Percentiles rank a stretch among this genome's conserved stretches.
Evolutionary conservation across 2,888 invertebrate species (phyloP).

Genomic region (Epicampocera succincta): DNA sequence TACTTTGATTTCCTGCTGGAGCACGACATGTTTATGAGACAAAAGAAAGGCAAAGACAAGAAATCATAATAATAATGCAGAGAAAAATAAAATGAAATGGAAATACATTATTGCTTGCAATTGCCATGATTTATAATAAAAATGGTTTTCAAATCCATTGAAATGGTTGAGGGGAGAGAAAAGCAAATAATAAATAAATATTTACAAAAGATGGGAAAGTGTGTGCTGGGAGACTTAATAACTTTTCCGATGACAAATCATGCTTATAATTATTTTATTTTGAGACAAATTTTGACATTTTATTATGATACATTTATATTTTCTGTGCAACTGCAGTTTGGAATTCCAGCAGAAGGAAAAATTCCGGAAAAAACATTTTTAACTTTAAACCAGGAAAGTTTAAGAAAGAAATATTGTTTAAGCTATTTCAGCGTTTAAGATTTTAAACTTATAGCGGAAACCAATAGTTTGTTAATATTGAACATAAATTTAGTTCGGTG

Average conservation of each 20-base stretch:
- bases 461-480: too few relatives aligned
- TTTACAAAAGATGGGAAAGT: too few relatives aligned
- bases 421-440: too few relatives aligned
- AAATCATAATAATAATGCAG: not conserved
- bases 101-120: slow-evolving; percentile 57
- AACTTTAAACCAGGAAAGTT: too few relatives aligned
- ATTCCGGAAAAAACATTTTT: too few relatives aligned
- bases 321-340: too few relatives aligned
- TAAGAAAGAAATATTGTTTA: too few relatives aligned
- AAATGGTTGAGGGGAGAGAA: slow-evolving; percentile 2
- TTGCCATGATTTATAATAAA: slow-evolving; percentile 58
- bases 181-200: not conserved
- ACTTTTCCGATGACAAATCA: slow-evolving; percentile 66
- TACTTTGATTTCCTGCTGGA: slow-evolving; percentile 8
- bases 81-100: slow-evolving; percentile 36
- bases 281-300: slow-evolving; percentile 49
- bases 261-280: slow-evolving; percentile 47
- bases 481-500: too few relatives aligned
- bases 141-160: slow-evolving; percentile 42
- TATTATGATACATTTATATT: not conserved
- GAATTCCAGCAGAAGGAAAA: too few relatives aligned
- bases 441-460: too few relatives aligned
- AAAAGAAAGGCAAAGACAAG: slow-evolving; percentile 3
- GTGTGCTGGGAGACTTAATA: slow-evolving; percentile 21
- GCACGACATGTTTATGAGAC: not conserved